A percentile compares a stretch with the other conserved stretches of the same genome.
Conservation (phyloP, 1,140 invertebrate species). For the Bombus affinis region DNA sequence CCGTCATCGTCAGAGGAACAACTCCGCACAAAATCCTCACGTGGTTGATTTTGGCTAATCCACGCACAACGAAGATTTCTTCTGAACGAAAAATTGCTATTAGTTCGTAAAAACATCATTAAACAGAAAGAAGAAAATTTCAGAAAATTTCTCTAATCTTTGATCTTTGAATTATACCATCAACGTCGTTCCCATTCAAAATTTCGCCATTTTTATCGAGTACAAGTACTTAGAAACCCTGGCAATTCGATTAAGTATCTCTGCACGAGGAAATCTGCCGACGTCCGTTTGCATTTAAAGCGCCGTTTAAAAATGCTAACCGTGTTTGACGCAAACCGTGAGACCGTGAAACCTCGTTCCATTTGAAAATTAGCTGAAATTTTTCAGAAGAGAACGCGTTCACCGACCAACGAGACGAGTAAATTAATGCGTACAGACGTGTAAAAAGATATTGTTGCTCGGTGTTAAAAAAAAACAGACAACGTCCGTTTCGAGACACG, state of each 20-base stretch:
- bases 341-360: background rate
- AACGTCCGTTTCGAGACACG: too few relatives aligned
- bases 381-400: background rate
- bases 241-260: background rate
- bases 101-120: fast-evolving
- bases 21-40: background rate
- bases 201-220: background rate
- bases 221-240: background rate
- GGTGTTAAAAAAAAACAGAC: background rate
- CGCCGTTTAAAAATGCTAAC: background rate
- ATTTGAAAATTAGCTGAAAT: background rate
- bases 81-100: too few relatives aligned
- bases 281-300: background rate
- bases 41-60: background rate
- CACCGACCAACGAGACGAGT: background rate
- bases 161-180: background rate
- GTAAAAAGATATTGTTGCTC: background rate
- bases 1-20: too few relatives aligned
- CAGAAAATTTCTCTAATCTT: background rate
- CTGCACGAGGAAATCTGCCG: background rate
- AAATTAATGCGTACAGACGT: background rate
- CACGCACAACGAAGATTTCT: too few relatives aligned
- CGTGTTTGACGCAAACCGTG: background rate
- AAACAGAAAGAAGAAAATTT: background rate
- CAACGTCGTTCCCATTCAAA: background rate